Base-by-base conservation (phyloP, 2,888 invertebrate species). In the Piscicola geometra region DNA sequence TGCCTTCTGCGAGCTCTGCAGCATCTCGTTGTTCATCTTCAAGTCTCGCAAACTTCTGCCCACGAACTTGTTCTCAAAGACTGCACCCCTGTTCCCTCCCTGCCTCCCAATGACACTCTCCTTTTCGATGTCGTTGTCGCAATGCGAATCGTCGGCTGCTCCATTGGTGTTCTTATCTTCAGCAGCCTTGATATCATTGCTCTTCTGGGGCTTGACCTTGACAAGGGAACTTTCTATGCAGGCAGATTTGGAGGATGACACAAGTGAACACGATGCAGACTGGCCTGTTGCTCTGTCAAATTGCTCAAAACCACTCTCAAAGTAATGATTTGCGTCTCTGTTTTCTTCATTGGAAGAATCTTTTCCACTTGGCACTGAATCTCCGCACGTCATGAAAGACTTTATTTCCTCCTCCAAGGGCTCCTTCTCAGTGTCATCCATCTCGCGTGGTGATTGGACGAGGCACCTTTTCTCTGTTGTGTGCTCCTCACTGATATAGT, bases 371-470 rank as follows among this genome's bases (percentile, higher is more conserved):
- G 50, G 25, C 52, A 50, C 33, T 5, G n/a, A n/a, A n/a, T n/a
- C n/a, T n/a, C n/a, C n/a, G n/a, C 5, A 35, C 12, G 36, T 35
- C 73, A 73, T 73, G 30, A 73, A 73, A 15, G 56, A 60, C 64
- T 60, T 73, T 28, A 73, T 73, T 33, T 73, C 73, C 28, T 73
- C 64, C 18, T 73, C 73, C 15, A 52, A 76, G 36, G 35, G 71
- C 32, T 36, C 56, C 33, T 47, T 25, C 28, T 71, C 33, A 28
- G 47, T 71, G 32, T 52, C 52, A 25, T 30, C 52, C 30, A 50
- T 52, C 25, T 5, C 28, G 21, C n/a, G n/a, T n/a, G 70, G 70
- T 28, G 12, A 28, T 32, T 71, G 30, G n/a, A n/a, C n/a, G n/a
- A n/a, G n/a, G n/a, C n/a, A n/a, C n/a, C 30, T 9, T 32, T 67